Evolutionary conservation across 2,113 vertebrate species (phyloP).

Genomic region (Labrus mixtus): DNA sequence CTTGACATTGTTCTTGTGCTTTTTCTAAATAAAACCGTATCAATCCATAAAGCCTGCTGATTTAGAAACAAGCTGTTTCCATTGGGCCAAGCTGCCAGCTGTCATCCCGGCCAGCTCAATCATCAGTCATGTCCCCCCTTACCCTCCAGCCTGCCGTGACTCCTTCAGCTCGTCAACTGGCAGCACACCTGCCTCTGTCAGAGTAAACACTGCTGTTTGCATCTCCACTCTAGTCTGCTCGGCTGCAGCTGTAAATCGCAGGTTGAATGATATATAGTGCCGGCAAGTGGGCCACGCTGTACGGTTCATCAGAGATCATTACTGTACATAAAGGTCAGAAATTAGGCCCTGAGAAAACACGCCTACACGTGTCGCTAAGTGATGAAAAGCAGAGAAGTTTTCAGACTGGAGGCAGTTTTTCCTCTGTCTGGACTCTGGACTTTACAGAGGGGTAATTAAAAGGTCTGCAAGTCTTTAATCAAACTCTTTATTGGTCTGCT

Average conservation of each 20-base stretch:
- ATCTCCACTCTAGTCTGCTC: conserved; percentile 1
- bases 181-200: conserved; percentile 46
- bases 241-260: conserved; percentile 36
- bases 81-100: conserved; percentile 36
- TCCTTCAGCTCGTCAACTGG: conserved; percentile 43
- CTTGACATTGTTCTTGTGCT: not conserved
- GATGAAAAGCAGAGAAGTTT: conserved; percentile 47
- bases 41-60: conserved; percentile 46
- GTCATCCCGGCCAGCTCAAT: conserved; percentile 53
- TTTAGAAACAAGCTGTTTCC: conserved; percentile 66
- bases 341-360: conserved; percentile 28
- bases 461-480: conserved; percentile 65
- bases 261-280: conserved; percentile 41
- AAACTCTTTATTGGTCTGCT: conserved; percentile 70
- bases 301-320: conserved; percentile 46
- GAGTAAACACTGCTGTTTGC: conserved; percentile 43
- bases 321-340: conserved; percentile 55
- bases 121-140: conserved; percentile 52
- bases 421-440: conserved; percentile 54
- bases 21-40: conserved; percentile 21
- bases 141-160: conserved; percentile 49
- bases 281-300: not conserved
- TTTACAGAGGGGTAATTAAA: conserved; percentile 64
- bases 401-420: conserved; percentile 38
- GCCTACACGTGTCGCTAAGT: conserved; percentile 3